Conservation (phyloP, 2,888 invertebrate species). For the Miltochrista miniata region DNA sequence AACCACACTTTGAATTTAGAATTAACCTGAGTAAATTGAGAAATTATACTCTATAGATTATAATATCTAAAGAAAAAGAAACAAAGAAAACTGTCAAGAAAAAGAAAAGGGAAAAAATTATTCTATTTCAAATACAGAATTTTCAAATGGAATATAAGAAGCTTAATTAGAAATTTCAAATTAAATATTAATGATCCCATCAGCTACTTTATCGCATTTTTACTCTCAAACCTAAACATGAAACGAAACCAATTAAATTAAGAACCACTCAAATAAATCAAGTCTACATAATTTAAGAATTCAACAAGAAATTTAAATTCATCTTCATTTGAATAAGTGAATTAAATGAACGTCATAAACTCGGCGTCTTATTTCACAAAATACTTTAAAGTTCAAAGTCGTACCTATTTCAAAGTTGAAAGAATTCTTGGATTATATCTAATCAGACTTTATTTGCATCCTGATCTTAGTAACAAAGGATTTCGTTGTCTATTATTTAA, state of each 20-base stretch:
- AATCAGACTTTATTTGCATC: slow-evolving; percentile 28
- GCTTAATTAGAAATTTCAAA: too few relatives aligned
- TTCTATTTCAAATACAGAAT: too few relatives aligned
- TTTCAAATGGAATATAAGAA: too few relatives aligned
- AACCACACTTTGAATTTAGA: too few relatives aligned
- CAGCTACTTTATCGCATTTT: not conserved
- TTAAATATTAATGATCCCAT: not conserved
- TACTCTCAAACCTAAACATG: not conserved
- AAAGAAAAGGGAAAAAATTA: too few relatives aligned
- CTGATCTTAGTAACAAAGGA: slow-evolving; percentile 9
- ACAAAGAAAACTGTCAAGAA: too few relatives aligned
- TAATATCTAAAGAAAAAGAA: too few relatives aligned
- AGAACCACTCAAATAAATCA: slow-evolving; percentile 36
- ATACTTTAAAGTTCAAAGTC: slow-evolving; percentile 31
- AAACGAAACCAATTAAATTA: slow-evolving; percentile 27
- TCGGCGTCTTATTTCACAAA: slow-evolving; percentile 35
- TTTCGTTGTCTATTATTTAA: slow-evolving; percentile 15
- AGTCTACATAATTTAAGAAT: slow-evolving; percentile 34
- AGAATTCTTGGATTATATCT: slow-evolving; percentile 28
- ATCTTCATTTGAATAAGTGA: slow-evolving; percentile 43
- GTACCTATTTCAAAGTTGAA: slow-evolving; percentile 14
- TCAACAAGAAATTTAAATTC: slow-evolving; percentile 33
- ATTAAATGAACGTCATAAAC: slow-evolving; percentile 42
- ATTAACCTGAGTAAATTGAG: too few relatives aligned
- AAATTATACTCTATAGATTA: too few relatives aligned